Percentiles rank a stretch among this genome's conserved stretches.
phyloP scores from a whole-genome alignment of 1,140 invertebrate species.

The Neodiprion virginianus region DNA sequence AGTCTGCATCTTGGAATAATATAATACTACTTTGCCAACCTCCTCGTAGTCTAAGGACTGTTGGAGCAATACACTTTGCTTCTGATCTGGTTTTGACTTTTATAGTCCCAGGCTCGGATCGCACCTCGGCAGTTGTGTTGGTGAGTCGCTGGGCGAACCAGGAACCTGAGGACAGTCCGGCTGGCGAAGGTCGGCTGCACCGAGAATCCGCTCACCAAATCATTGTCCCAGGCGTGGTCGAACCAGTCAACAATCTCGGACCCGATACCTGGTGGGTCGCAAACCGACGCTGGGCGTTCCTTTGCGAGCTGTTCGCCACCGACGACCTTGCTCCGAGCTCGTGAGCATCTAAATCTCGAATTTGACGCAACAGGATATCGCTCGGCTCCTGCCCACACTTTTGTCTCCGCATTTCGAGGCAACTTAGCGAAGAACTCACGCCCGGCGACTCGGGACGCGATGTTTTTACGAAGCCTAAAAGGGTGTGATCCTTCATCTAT shows the following conservation, averaged over 20 bases:
- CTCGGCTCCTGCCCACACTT: neutral
- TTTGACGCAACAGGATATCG: constrained; percentile 3
- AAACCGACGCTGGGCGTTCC: neutral
- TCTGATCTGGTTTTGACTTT: constrained; percentile 44
- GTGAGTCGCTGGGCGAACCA: constrained; percentile 29
- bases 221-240: constrained; percentile 11
- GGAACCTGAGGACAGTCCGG: constrained; percentile 34
- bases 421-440: too few species aligned
- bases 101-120: constrained; percentile 30
- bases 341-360: neutral
- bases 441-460: too few species aligned
- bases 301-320: neutral
- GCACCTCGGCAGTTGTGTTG: neutral
- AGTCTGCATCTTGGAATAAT: constrained; percentile 30
- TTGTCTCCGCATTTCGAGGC: neutral
- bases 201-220: constrained; percentile 37
- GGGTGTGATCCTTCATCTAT: too few species aligned
- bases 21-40: constrained; percentile 27
- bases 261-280: neutral
- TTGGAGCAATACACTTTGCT: constrained; percentile 36
- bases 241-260: neutral
- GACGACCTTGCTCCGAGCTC: constrained; percentile 2
- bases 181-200: constrained; percentile 38
- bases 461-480: too few species aligned
- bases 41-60: constrained; percentile 45